Conservation (phyloP, 2,113 vertebrate genomes). For the Fulica atra region DNA sequence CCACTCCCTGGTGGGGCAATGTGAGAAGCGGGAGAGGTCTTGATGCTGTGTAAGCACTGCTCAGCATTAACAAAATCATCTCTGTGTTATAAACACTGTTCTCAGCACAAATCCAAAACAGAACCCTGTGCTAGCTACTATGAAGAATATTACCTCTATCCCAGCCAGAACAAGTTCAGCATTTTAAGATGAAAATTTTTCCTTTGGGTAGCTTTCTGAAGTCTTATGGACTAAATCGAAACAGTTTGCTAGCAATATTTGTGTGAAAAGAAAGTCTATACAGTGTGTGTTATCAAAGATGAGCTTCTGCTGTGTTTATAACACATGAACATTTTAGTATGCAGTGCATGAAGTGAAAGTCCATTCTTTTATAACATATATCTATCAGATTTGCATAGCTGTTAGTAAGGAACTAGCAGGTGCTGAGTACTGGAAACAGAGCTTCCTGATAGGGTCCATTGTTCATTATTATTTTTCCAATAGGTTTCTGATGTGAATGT, state of each 20-base stretch:
- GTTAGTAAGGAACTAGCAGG: not conserved
- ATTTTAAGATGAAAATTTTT: not conserved
- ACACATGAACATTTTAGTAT: not conserved
- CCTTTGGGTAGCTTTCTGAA: not conserved
- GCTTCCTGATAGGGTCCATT: not conserved
- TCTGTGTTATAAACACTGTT: too few species aligned
- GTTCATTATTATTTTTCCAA: not conserved
- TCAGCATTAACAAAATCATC: too few species aligned
- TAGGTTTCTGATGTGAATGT: not conserved
- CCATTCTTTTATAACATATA: not conserved
- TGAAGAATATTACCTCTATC: too few species aligned
- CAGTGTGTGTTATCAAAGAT: not conserved
- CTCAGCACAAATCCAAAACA: too few species aligned
- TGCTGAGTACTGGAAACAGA: not conserved
- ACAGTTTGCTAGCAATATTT: not conserved
- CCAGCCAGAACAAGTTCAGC: not conserved
- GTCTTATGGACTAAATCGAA: not conserved
- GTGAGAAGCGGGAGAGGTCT: too few species aligned
- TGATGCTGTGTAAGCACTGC: too few species aligned
- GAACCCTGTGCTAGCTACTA: too few species aligned
- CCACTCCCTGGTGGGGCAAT: too few species aligned
- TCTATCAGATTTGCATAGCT: not conserved
- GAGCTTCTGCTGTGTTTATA: not conserved
- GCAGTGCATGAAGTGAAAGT: not conserved
- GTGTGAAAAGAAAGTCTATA: not conserved